phyloP scores from a whole-genome alignment of 2,113 vertebrate genomes.

The Recurvirostra avosetta region DNA sequence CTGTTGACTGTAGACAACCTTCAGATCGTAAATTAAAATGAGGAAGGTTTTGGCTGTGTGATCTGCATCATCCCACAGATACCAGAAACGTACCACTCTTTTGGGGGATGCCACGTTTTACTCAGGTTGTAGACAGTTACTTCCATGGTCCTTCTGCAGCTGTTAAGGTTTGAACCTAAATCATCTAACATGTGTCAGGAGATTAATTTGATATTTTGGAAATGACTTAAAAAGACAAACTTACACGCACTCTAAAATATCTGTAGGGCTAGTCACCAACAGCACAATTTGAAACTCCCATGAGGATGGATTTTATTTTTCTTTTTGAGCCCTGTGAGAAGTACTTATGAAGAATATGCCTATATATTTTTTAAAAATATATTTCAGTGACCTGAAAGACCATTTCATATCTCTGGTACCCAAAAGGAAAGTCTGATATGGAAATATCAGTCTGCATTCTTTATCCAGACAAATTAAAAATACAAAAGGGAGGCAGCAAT shows the following conservation, averaged over 20 bases:
- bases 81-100: neutral
- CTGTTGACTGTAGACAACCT: neutral
- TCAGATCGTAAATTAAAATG: neutral
- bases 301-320: neutral
- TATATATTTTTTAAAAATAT: neutral
- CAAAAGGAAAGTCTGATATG: neutral
- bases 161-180: neutral
- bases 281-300: neutral
- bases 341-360: neutral
- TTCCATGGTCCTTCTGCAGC: neutral
- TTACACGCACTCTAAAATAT: neutral
- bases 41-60: neutral
- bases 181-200: neutral
- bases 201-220: neutral
- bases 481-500: neutral
- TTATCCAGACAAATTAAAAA: neutral
- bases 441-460: neutral
- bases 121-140: neutral
- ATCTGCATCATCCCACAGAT: neutral
- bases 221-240: neutral
- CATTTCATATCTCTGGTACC: neutral
- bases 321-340: neutral
- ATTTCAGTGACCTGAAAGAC: neutral
- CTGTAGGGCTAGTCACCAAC: neutral
- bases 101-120: neutral